Base-by-base conservation (phyloP, 2,113 vertebrate species). In the Otocyon megalotis region DNA sequence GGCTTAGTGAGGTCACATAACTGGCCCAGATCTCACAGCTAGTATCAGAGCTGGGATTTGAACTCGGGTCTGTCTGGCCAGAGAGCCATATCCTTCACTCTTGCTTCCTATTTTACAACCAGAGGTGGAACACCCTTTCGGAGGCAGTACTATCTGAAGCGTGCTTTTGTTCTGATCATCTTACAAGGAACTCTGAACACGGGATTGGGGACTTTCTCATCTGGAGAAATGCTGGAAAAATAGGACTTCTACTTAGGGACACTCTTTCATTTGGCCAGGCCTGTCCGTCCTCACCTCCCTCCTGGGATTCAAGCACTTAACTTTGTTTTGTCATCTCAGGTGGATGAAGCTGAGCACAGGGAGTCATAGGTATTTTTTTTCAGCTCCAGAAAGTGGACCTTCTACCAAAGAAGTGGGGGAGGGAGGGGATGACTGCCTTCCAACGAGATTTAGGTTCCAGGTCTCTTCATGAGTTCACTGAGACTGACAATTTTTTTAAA, bases 271-370 rank as follows among this genome's bases (percentile, higher is more conserved):
- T 94, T 43, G 15, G 43, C 72, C 24, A 17, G 63, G 71, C 62
- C 53, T 16, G 8, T 60, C 82, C 53, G 88, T 90, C 74, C 67
- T 88, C 69, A 84, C 82, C 67, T 97, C 95, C 98, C 96, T 22
- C 30, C 89, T 89, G 96, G 96, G 43, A 90, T 93, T 93, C 82
- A 32, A 94, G 97, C 95, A 90, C 94, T 97, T 96, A 91, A 53
- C 93, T 96, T 93, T 90, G 95, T 94, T 96, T 97, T 97, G 94
- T 96, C 88, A 94, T 82, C 92, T 83, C 79, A 81, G 92, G 87
- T 91, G 80, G 74, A 53, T 48, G 63, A 60, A 89, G 53, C 56
- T 17, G 22, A 93, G 50, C 54, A 26, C 20, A 43, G 15, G 26
- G 76, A 58, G 58, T 76, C 93, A 62, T 5, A 30, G 67, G 24